These are phyloP conservation scores for Forbesichthys agassizii DNA, from an alignment of 2,113 vertebrate species.

Conservation along the genomic window DNA sequence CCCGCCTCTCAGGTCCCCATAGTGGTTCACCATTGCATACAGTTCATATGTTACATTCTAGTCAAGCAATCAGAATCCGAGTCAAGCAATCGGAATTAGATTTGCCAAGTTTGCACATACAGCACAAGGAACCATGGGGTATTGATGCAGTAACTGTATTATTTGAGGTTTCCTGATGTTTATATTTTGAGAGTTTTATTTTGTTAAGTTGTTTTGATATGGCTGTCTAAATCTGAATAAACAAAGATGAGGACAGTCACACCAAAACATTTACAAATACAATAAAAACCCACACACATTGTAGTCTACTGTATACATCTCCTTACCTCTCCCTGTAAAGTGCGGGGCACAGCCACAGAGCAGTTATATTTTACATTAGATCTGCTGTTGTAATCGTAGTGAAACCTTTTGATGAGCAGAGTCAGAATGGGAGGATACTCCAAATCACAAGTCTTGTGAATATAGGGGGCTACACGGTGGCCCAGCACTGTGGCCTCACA, in stretches of 20 bases:
- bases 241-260: too few species aligned
- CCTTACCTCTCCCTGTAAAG: conserved; percentile 17
- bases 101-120: neutral
- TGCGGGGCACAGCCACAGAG: conserved; percentile 26
- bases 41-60: conserved; percentile 50
- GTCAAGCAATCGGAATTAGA: neutral
- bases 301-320: too few species aligned
- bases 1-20: conserved; percentile 41
- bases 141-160: too few species aligned
- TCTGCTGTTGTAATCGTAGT: conserved; percentile 36
- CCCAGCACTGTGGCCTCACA: too few species aligned
- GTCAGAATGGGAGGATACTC: conserved; percentile 44
- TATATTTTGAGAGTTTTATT: too few species aligned
- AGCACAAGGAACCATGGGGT: neutral
- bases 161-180: too few species aligned
- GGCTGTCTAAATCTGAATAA: too few species aligned
- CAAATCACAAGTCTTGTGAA: conserved; percentile 43
- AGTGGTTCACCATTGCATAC: conserved; percentile 61
- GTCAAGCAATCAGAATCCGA: neutral
- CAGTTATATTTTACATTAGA: conserved; percentile 48
- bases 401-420: conserved; percentile 65
- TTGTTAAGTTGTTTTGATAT: too few species aligned
- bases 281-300: neutral
- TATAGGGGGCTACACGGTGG: too few species aligned
- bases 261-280: neutral